Base-by-base conservation (phyloP, 1,140 invertebrate genomes). In the Oedothorax gibbosus region DNA sequence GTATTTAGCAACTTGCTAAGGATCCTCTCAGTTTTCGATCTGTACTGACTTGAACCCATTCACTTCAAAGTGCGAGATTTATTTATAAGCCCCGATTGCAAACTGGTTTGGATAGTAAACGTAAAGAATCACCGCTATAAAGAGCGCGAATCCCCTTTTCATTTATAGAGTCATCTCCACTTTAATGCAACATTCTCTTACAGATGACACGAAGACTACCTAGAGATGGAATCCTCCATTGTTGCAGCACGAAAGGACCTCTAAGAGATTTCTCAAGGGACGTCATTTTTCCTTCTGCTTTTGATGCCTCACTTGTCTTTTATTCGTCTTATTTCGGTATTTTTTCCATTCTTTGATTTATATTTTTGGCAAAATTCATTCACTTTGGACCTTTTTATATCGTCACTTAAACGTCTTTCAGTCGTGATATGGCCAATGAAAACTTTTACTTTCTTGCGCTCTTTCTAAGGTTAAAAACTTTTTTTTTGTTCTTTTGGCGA, bases 281-380 rank as follows among this genome's bases (percentile, higher is more conserved):
- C 75, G 60, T 56, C 11, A 62, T 53, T 64, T 77, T 77, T 65
- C 35, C 75, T 65, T 64, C n/a, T 20, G 21, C 49, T n/a, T 77
- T 65, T 77, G 75, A 77, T 77, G 60, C 75, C 60, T 77, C 49
- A 65, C 57, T 77, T 77, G 56, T 53, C 75, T 77, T 65, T 77
- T 77, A 64, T 77, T 77, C 53, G 18, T 75, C 56, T 35, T 51
- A 57, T 60, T 75, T 75, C 8, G 56, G 35, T 35, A 35, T 12
- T 60, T 60, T 35, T 60, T 60, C 54, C 51, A 64, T 53, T 21
- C 9, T 65, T 11, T 54, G 12, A n/a, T 77, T 62, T 51, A 57
- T 53, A 53, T 35, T 57, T 75, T 60, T 21, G 56, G 21, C 20
- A 57, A 57, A 75, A 75, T 75, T 75, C 56, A 57, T 8, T 21